These are phyloP conservation scores for Nixonia krombeini DNA, from an alignment of 1,140 invertebrate species.

Conservation along the genomic window DNA sequence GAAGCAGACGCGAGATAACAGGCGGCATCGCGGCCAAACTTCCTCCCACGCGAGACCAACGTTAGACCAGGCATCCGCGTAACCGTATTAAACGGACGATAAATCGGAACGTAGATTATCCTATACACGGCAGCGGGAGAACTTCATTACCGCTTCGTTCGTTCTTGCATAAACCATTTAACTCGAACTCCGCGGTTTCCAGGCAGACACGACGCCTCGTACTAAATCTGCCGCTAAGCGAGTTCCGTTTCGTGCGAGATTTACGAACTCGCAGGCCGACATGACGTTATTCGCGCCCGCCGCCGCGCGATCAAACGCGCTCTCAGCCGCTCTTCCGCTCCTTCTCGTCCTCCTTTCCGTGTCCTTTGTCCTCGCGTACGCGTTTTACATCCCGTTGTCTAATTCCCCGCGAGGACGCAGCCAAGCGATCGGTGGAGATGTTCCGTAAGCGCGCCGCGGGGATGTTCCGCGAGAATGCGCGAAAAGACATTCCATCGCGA, in stretches of 20 bases:
- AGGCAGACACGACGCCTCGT: conserved; percentile 64
- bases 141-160: conserved; percentile 71
- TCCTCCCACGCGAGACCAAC: conserved; percentile 28
- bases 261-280: conserved; percentile 59
- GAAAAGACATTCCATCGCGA: conserved; percentile 18
- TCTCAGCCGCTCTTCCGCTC: conserved; percentile 27
- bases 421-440: conserved; percentile 34
- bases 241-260: conserved; percentile 62
- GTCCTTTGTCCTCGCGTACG: conserved; percentile 28
- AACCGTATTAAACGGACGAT: conserved; percentile 69
- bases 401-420: conserved; percentile 42
- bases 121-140: conserved; percentile 60
- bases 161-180: conserved; percentile 72
- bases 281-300: conserved; percentile 36
- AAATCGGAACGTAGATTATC: conserved; percentile 68
- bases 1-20: conserved; percentile 32
- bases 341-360: conserved; percentile 38
- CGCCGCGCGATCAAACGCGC: conserved; percentile 35
- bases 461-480: conserved; percentile 1
- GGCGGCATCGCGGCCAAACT: conserved; percentile 30
- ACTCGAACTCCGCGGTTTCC: conserved; percentile 69
- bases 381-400: conserved; percentile 41
- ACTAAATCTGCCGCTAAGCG: conserved; percentile 67
- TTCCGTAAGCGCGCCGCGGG: conserved; percentile 13
- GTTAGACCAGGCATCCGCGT: conserved; percentile 47